Percentiles rank a stretch among this genome's conserved stretches.
phyloP scores from a whole-genome alignment of 2,888 invertebrate species.

The Phorcus lineatus region DNA sequence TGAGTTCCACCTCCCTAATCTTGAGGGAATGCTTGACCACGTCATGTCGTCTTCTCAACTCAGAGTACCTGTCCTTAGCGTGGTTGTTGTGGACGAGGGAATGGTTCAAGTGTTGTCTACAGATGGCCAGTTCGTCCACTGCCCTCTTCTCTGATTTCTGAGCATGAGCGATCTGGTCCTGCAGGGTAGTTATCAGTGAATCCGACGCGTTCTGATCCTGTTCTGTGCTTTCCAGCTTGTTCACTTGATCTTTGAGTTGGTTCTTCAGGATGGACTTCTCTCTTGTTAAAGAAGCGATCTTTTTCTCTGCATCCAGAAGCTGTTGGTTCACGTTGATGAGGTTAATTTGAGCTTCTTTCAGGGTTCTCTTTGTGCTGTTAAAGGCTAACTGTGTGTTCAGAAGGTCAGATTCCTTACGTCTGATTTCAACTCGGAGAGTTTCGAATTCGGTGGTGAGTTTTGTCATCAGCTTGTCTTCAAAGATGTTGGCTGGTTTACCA shows the following conservation, averaged over 20 bases:
- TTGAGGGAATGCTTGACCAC: conserved; percentile 44
- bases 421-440: conserved; percentile 48
- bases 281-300: conserved; percentile 50
- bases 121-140: conserved; percentile 58
- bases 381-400: conserved; percentile 50
- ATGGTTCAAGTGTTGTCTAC: conserved; percentile 50
- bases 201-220: conserved; percentile 45
- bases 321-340: conserved; percentile 51
- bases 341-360: conserved; percentile 56
- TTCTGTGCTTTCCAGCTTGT: conserved; percentile 40
- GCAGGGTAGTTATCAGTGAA: conserved; percentile 16
- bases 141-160: conserved; percentile 59
- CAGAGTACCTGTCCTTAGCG: conserved; percentile 48
- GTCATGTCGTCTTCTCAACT: conserved; percentile 45
- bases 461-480: conserved; percentile 45
- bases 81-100: conserved; percentile 38
- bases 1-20: conserved; percentile 58
- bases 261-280: conserved; percentile 64
- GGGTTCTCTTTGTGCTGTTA: conserved; percentile 53
- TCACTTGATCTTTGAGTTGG: conserved; percentile 58
- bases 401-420: conserved; percentile 50
- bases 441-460: conserved; percentile 57
- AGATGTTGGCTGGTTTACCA: not conserved
- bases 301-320: conserved; percentile 55
- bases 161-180: conserved; percentile 30